These are phyloP conservation scores for Sinocyclocheilus anophthalmus DNA, from an alignment of 2,113 vertebrate species.

Conservation along the genomic window DNA sequence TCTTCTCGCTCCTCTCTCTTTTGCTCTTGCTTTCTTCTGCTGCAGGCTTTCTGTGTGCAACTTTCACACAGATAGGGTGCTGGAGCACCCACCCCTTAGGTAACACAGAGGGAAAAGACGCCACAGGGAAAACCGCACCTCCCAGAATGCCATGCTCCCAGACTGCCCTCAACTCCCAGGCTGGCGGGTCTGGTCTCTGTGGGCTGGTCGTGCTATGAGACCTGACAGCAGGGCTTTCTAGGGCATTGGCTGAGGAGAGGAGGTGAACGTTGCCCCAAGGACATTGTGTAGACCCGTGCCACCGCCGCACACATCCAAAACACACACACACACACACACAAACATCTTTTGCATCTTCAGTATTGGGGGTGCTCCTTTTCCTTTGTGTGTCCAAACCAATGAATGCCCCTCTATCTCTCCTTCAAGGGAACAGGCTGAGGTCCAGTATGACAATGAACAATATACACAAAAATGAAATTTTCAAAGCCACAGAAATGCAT, in stretches of 20 bases:
- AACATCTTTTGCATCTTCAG: neutral
- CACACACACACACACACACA: neutral
- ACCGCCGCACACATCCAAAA: constrained; percentile 9
- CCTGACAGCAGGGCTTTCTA: constrained; percentile 77
- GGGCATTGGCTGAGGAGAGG: constrained; percentile 65
- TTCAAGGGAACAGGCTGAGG: neutral
- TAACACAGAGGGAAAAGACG: constrained; percentile 75
- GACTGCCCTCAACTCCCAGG: constrained; percentile 67
- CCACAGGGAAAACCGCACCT: constrained; percentile 69
- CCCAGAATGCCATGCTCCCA: constrained; percentile 78
- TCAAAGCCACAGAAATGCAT: neutral
- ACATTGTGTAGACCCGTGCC: constrained; percentile 15
- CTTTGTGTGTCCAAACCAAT: neutral
- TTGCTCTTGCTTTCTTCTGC: constrained; percentile 45
- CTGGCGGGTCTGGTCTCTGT: constrained; percentile 67
- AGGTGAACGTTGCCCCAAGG: constrained; percentile 56
- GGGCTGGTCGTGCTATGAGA: constrained; percentile 70
- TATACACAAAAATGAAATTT: neutral
- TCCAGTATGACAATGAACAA: neutral
- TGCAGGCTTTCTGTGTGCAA: constrained; percentile 66
- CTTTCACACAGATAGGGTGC: constrained; percentile 68
- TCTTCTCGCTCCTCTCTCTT: constrained; percentile 57
- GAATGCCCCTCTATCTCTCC: neutral
- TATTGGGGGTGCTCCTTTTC: neutral
- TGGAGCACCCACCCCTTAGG: constrained; percentile 61